Percentiles rank a stretch among this genome's conserved stretches.
Evolutionary conservation across 2,888 invertebrate genomes (phyloP).

Genomic region (Muschampia plurimacula): DNA sequence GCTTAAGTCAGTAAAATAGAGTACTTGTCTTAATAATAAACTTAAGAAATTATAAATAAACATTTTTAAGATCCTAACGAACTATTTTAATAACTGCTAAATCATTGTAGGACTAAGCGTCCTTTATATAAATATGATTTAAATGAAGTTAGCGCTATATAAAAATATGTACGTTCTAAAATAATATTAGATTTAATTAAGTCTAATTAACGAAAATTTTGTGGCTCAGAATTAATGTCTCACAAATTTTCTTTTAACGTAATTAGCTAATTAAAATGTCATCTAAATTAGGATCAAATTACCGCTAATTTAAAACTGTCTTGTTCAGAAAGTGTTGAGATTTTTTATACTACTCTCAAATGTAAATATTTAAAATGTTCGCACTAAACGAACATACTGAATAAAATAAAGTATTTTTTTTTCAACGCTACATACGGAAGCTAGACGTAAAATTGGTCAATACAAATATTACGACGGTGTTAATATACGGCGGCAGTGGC

Average conservation of each 20-base stretch:
- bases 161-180: no score
- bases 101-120: no score
- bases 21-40: no score
- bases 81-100: not conserved
- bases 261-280: slow-evolving; percentile 7
- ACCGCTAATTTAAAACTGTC: slow-evolving; percentile 5
- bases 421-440: not conserved
- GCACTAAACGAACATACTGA: not conserved
- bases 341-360: not conserved
- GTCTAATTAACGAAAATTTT: not conserved
- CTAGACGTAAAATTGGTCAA: not conserved
- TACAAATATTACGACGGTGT: not conserved
- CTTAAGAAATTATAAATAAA: no score
- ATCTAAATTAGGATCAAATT: slow-evolving; percentile 10
- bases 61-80: no score
- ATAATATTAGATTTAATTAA: no score
- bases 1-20: no score
- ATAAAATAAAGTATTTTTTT: not conserved
- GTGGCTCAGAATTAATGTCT: not conserved
- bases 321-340: slow-evolving; percentile 2
- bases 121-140: no score
- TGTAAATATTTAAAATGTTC: slow-evolving; percentile 7
- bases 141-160: no score
- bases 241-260: not conserved
- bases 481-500: not conserved